Percentiles rank a stretch among this genome's conserved stretches.
These are phyloP conservation scores for Calliscelio sp. DNA, from an alignment of 2,888 invertebrate genomes.

Conservation along the genomic window DNA sequence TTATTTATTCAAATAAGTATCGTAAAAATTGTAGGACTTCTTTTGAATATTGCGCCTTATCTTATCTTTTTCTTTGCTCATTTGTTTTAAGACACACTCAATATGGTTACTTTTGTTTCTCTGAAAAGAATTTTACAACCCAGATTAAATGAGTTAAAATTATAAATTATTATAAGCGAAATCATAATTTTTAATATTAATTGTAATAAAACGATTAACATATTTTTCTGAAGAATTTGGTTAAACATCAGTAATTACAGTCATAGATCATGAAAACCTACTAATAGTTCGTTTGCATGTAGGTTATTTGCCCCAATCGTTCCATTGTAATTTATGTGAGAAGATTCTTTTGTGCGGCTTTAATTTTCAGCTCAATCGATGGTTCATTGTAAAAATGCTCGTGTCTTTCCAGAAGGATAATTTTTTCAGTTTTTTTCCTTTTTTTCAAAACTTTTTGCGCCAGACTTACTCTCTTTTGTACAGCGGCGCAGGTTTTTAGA, in stretches of 20 bases:
- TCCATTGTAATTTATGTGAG: constrained; percentile 5
- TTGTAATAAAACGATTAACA: too few species aligned
- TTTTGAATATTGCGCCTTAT: not conserved
- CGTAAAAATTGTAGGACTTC: constrained; percentile 12
- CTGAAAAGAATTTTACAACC: too few species aligned
- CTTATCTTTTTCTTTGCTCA: too few species aligned
- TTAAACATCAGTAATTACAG: too few species aligned
- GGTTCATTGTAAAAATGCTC: constrained; percentile 31
- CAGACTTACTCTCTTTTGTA: constrained; percentile 59
- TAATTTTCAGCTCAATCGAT: constrained; percentile 25
- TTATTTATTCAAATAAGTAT: constrained; percentile 39
- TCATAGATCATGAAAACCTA: constrained; percentile 10
- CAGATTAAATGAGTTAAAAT: too few species aligned
- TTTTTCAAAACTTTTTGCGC: constrained; percentile 48
- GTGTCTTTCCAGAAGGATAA: constrained; percentile 8
- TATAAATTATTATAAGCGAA: too few species aligned
- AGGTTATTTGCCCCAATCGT: not conserved
- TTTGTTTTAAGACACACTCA: too few species aligned
- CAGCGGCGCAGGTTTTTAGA: constrained; percentile 65
- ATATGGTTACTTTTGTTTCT: too few species aligned
- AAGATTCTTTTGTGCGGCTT: constrained; percentile 6
- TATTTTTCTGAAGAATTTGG: too few species aligned
- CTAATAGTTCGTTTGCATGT: constrained; percentile 14
- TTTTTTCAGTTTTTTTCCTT: constrained; percentile 10
- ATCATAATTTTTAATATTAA: too few species aligned